Conservation (phyloP, 1,140 invertebrate genomes). For the Macrobrachium nipponense region DNA sequence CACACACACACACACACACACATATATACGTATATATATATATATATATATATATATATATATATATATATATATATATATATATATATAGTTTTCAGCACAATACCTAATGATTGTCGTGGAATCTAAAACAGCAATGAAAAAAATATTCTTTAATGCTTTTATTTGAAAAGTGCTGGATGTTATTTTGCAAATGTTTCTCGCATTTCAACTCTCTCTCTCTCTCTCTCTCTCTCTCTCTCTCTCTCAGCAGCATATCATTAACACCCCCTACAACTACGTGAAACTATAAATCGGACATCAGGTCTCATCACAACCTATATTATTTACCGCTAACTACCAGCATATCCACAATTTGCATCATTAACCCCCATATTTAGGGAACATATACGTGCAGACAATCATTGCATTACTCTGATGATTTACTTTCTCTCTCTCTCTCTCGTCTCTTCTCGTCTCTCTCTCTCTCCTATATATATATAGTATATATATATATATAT, state of each 20-base stretch:
- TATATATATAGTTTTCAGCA: too few species aligned
- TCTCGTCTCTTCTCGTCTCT: conserved; percentile 13
- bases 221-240: conserved; percentile 19
- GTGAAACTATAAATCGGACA: too few species aligned
- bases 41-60: too few species aligned
- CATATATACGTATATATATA: too few species aligned
- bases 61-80: too few species aligned
- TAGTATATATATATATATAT: conserved; percentile 47
- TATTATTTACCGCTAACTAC: not conserved
- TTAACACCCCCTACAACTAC: too few species aligned
- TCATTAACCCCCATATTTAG: not conserved
- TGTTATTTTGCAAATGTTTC: not conserved
- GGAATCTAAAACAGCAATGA: too few species aligned
- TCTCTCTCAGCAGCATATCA: not conserved
- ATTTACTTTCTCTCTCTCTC: not conserved
- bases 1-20: too few species aligned
- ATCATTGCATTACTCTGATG: not conserved
- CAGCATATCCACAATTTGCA: not conserved
- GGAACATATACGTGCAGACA: too few species aligned
- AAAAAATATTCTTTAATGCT: too few species aligned
- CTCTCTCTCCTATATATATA: conserved; percentile 34
- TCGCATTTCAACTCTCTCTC: not conserved
- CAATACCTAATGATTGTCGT: not conserved
- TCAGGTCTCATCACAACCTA: not conserved
- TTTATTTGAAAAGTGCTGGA: too few species aligned